phyloP scores from a whole-genome alignment of 2,113 vertebrate genomes.

The Haemorhous mexicanus region DNA sequence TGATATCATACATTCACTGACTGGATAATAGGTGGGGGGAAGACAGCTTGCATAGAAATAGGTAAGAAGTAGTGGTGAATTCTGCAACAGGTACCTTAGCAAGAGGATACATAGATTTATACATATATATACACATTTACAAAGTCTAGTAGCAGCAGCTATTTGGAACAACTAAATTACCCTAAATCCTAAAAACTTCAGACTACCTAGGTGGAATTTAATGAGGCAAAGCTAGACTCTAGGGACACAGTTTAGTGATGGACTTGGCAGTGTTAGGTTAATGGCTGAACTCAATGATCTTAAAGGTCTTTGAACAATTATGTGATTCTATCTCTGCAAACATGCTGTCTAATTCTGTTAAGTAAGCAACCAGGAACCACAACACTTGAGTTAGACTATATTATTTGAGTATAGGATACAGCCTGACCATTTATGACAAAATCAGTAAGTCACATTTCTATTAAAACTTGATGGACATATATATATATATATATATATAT shows the following conservation, averaged over 20 bases:
- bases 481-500: no score
- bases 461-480: background rate
- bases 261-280: background rate
- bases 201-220: background rate
- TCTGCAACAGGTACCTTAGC: background rate
- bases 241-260: background rate
- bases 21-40: background rate
- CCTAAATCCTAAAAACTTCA: background rate
- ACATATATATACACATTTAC: background rate
- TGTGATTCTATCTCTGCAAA: background rate
- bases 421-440: background rate
- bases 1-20: background rate
- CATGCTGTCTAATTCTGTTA: background rate
- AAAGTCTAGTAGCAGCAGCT: background rate
- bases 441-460: background rate
- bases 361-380: background rate
- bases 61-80: background rate
- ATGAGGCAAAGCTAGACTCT: background rate
- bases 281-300: background rate
- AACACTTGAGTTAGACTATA: background rate
- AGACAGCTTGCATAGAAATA: background rate
- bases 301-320: background rate
- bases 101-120: background rate
- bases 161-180: background rate
- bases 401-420: background rate